Evolutionary conservation across 2,888 invertebrate species (phyloP), one percentile per base, ranked within the genome.

Genomic region (Catocala sponsa): DNA sequence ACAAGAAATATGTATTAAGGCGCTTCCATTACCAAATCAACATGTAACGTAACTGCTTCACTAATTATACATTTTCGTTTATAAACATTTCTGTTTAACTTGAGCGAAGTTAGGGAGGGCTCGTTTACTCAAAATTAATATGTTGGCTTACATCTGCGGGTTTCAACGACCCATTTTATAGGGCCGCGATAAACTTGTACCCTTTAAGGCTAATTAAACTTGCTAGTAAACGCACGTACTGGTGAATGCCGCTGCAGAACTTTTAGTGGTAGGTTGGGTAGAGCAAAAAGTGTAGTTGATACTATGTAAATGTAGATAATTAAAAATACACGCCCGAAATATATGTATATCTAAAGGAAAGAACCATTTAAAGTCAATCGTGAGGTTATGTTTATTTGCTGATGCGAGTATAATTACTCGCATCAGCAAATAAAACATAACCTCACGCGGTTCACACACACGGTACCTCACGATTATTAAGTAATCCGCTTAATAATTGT

Each of bases 41-140:
- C 35, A 35, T 44, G 35, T 38, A 51, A 35, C 5, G 52, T 41
- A n/a, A 13, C 51, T 38, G 6, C 32, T 44, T 32, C 7, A 53
- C 42, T 38, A 43, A 54, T 25, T 44, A 46, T 41, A 58, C 35
- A 59, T 38, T 63, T 59, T 49, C 41, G 44, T 54, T 55, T 47
- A 55, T 64, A 74, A 78, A 71, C 60, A 69, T 74, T 72, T 72
- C 57, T 63, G 63, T 67, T 63, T 56, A 63, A 42, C 63, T 61
- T 59, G 44, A 48, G 44, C 57, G 15, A 49, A 56, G 55, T 61
- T 67, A 59, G 57, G 52, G 58, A 59, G 53, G 53, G 68, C 76
- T 80, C 71, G 76, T 82, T 81, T 78, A 74, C 74, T 78, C 65
- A 67, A 72, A 80, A 84, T 84, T 78, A 82, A 81, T 79, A 80